Evolutionary conservation across 2,113 vertebrate genomes (phyloP), one percentile per base, ranked within the genome.

Genomic region (Eptesicus fuscus): DNA sequence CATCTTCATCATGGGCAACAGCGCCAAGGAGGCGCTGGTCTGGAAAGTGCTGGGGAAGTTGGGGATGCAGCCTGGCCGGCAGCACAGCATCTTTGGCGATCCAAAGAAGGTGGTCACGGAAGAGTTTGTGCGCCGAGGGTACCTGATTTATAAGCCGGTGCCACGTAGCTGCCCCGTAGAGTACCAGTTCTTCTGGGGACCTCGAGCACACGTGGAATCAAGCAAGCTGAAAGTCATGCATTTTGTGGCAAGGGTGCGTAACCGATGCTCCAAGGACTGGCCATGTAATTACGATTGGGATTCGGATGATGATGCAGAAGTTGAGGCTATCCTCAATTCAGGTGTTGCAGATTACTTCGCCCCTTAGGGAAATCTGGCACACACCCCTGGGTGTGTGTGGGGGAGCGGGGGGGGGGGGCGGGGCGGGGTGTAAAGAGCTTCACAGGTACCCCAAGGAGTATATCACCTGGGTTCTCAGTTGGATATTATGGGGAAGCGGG

Each of bases 151-250:
- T 90, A 97, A 97, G 63, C 96, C 95, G 0, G 96, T 97, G 42
- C 94, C 96, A 22, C 92, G 94, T 63, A 97, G 95, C 95, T 93
- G 90, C 69, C 97, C 97, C 1, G 78, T 96, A 74, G 97, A 97
- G 79, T 97, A 95, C 1, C 95, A 96, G 65, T 97, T 97, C 84
- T 96, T 97, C 96, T 97, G 97, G 96, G 97, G 97, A 79, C 97
- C 97, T 65, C 77, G 95, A 94, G 97, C 97, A 80, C 96, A 97
- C 12, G 97, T 96, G 83, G 97, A 97, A 93, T 96, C 97, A 1
- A 97, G 97, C 95, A 96, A 97, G 92, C 95, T 97, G 92, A 97
- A 97, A 97, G 96, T 97, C 61, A 96, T 97, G 97, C 96, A 97
- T 95, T 97, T 96, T 90, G 97, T 96, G 83, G 97, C 96, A 79